A percentile compares a stretch with the other conserved stretches of the same genome.
Evolutionary conservation across 2,888 invertebrate species (phyloP).

Genomic region (Tetanocera ferruginea): DNA sequence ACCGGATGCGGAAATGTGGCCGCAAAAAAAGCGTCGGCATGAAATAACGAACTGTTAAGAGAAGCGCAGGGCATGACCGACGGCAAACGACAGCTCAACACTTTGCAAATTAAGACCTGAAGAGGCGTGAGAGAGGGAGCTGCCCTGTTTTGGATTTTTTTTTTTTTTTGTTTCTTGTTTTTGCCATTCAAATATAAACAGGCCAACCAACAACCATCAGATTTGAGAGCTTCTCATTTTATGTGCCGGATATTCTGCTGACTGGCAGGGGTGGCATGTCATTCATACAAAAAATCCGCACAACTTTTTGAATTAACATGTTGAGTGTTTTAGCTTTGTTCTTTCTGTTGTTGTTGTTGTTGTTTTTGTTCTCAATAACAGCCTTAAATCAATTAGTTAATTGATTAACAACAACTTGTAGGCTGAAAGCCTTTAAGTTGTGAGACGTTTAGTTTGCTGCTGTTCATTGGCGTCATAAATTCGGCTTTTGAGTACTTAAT

Average conservation of each 20-base stretch:
- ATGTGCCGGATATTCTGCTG: not conserved
- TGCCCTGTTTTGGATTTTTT: not conserved
- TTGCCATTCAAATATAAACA: not conserved
- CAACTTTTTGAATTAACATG: not conserved
- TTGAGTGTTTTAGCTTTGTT: not conserved
- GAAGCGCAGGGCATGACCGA: not conserved
- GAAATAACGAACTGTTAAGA: constrained; percentile 22
- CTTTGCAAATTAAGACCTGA: constrained; percentile 18
- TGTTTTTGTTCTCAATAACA: constrained; percentile 1
- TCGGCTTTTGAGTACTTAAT: constrained; percentile 25
- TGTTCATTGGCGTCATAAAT: constrained; percentile 22
- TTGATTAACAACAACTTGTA: constrained; percentile 57
- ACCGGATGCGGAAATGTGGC: constrained; percentile 44
- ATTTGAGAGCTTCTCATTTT: not conserved
- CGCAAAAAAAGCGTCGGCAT: constrained; percentile 27
- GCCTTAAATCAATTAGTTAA: constrained; percentile 63
- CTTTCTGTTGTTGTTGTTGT: too few species aligned
- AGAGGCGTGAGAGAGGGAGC: not conserved
- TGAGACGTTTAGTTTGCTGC: not conserved
- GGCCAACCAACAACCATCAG: not conserved
- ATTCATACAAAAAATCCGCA: not conserved
- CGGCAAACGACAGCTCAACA: constrained; percentile 34
- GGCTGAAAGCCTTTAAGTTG: not conserved
- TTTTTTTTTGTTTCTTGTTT: not conserved
- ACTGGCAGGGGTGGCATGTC: not conserved